Evolutionary conservation across 2,113 vertebrate genomes (phyloP), one percentile per base, ranked within the genome.

Genomic region (Pyrgilauda ruficollis): DNA sequence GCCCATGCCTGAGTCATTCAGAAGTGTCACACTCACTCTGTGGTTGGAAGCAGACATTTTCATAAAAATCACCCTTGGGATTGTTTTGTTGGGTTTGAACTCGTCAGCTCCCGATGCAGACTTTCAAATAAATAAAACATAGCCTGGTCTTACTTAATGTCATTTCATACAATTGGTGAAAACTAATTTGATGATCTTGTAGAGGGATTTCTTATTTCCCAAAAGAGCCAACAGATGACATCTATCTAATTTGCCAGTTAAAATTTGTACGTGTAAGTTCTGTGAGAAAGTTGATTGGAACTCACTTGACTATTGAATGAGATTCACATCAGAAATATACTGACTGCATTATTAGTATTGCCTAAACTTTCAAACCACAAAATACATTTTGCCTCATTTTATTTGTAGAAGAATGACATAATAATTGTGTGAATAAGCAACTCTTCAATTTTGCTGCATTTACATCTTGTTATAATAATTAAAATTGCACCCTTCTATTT

Each of bases 361-460:
- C 82, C 89, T 89, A 87, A 95, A 94, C 88, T 88, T 97, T 84
- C 16, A 43, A 95, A 86, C 67, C 72, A 96, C 72, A 96, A 97
- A 98, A 97, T 86, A 84, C 72, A 76, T 94, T 96, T 96, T 73
- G 58, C 94, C 81, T 96, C 75, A 79, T 97, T 97, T 96, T 96
- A 88, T 96, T 97, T 96, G 92, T 90, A 79, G 77, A 95, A 97
- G 81, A 97, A 96, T 87, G 61, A 44, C 74, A 96, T 58, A 89
- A 94, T 97, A 93, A 97, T 97, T 98, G 95, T 96, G 79, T 96
- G 92, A 97, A 97, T 97, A 97, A 97, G 95, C 94, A 97, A 87
- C 92, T 96, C 94, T 90, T 97, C 95, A 89, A 72, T 97, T 94
- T 96, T 97, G 81, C 93, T 89, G 94, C 95, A 96, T 95, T 97